Base-by-base conservation (phyloP, 2,888 invertebrate species). In the Tolmerus cingulatus region DNA sequence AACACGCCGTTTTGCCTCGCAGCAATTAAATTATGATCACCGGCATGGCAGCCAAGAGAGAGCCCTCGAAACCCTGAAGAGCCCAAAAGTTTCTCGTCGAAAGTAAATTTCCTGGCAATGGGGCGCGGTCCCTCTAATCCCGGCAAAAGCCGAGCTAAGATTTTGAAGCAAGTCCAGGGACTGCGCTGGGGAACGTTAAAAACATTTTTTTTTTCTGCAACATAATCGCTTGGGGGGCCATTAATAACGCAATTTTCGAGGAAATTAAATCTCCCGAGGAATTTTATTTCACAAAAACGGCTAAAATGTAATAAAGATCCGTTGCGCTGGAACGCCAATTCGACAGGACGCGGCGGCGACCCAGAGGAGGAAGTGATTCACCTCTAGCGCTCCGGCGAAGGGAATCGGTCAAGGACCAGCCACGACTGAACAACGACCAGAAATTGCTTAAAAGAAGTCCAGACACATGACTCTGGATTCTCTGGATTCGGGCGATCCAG, bases 181-280 rank as follows among this genome's bases (percentile, higher is more conserved):
- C 57, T 57, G 57, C 9, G 23, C 23, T 23, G n/a, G 57, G 23
- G n/a, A 27, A 43, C 55, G 34, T 82, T 57, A 55, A 55, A 51
- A 34, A 82, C 12, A 46, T 46, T 12, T 40, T 12, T 40, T n/a
- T 81, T 23, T 51, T 55, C 57, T 30, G 81, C 34, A 85, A 46
- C 43, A 46, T 46, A 85, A 74, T 74, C 85, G 43, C 85, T 43
- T 34, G 30, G 74, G 85, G 84, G 34, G 43, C 57, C 74, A 85
- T 85, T 74, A 74, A 85, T 85, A 85, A 85, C 85, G 74, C 57
- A 74, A 85, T 85, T 85, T 85, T 74, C 46, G 9, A 85, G 85
- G 74, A 85, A 85, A 85, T 85, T 85, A 85, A 85, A 85, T 85
- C 85, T 85, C 85, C 30, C 27, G 74, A 74, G 85, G 85, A 85